Conservation (phyloP, 2,888 invertebrate genomes). For the Sthenelais limicola region DNA sequence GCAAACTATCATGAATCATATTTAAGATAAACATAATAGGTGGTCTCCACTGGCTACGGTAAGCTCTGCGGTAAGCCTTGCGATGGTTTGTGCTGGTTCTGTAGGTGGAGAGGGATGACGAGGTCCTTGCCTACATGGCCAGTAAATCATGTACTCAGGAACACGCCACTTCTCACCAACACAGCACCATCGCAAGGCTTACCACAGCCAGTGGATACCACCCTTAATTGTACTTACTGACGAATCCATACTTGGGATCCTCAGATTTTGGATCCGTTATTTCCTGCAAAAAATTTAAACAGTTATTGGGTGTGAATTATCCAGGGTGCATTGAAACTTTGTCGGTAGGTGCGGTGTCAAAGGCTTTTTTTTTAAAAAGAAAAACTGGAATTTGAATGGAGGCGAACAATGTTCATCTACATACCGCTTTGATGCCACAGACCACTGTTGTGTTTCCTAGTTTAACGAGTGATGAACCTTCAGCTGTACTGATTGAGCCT, state of each 20-base stretch:
- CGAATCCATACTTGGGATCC: conserved; percentile 79
- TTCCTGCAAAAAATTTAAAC: conserved; percentile 76
- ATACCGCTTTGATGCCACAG: conserved; percentile 89
- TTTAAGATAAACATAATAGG: neutral
- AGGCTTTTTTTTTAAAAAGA: neutral
- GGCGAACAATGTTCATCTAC: too few relatives aligned
- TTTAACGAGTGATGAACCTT: conserved; percentile 69
- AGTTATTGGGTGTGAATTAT: neutral
- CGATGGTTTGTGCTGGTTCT: too few relatives aligned
- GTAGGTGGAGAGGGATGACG: too few relatives aligned
- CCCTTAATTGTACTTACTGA: too few relatives aligned
- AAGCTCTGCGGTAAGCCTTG: too few relatives aligned
- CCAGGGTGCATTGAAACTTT: neutral
- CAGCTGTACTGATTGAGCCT: conserved; percentile 68
- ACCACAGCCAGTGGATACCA: too few relatives aligned
- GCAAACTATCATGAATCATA: too few relatives aligned
- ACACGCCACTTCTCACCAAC: too few relatives aligned
- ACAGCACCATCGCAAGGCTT: too few relatives aligned
- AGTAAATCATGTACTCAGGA: too few relatives aligned
- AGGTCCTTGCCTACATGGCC: too few relatives aligned
- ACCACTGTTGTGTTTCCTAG: conserved; percentile 87
- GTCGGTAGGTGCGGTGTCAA: too few relatives aligned
- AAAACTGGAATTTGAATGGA: conserved; percentile 15
- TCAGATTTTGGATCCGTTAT: conserved; percentile 82
- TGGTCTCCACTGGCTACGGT: neutral